Evolutionary conservation across 1,140 invertebrate species (phyloP).

Genomic region (fruit fly (Drosophila melanogaster)): Release_6_plus_ISO1_MT NC_004354.4:6500501-6501000

Average conservation of each 20-base stretch:
- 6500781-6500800: slow-evolving; percentile 68
- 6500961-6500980: slow-evolving; percentile 44
- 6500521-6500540: too few species aligned
- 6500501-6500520: slow-evolving; percentile 14
- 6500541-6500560: neutral
- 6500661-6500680: neutral
- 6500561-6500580: slow-evolving; percentile 32
- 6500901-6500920: slow-evolving; percentile 60
- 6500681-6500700: neutral
- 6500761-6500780: slow-evolving; percentile 78
- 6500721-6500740: slow-evolving; percentile 46
- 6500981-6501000: slow-evolving; percentile 64
- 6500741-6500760: slow-evolving; percentile 77
- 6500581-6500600: slow-evolving; percentile 50
- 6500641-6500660: slow-evolving; percentile 36
- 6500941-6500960: neutral
- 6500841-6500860: slow-evolving; percentile 24
- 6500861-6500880: slow-evolving; percentile 45
- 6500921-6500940: neutral
- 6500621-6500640: slow-evolving; percentile 39
- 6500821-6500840: slow-evolving; percentile 46
- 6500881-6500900: slow-evolving; percentile 77
- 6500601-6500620: slow-evolving; percentile 33
- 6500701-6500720: neutral
- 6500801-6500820: slow-evolving; percentile 78